Percentiles rank a stretch among this genome's conserved stretches.
Conservation (phyloP, 2,113 vertebrate genomes). For the Chiloscyllium plagiosum region DNA sequence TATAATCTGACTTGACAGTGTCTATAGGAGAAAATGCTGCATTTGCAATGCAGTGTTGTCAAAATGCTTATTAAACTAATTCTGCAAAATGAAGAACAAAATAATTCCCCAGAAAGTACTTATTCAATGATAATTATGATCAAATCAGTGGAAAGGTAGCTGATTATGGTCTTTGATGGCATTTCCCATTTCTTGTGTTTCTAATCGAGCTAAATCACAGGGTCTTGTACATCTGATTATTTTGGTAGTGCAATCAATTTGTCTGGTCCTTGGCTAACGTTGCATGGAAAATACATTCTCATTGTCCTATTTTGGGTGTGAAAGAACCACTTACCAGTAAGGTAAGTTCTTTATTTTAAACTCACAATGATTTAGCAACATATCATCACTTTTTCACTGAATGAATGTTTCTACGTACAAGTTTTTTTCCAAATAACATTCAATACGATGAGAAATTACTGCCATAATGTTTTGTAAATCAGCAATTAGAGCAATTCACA, state of each 20-base stretch:
- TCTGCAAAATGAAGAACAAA: background rate
- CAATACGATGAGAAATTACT: background rate
- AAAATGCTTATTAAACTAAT: background rate
- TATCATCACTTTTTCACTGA: background rate
- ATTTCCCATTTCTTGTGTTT: background rate
- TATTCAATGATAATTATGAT: background rate
- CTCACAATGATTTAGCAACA: background rate
- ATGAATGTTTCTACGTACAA: background rate
- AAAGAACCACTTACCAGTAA: no score
- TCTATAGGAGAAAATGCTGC: background rate
- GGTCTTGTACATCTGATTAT: background rate
- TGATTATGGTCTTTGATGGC: background rate
- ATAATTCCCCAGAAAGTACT: conserved; percentile 24
- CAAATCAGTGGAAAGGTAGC: background rate
- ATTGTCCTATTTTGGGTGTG: background rate
- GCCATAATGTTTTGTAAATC: background rate
- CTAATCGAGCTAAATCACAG: background rate
- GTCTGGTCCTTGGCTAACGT: background rate
- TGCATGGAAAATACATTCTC: background rate
- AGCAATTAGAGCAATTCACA: background rate
- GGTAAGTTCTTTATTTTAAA: background rate
- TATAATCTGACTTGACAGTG: background rate
- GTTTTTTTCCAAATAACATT: background rate
- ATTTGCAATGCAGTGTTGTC: background rate
- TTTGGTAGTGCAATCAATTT: background rate